Evolutionary conservation across 2,113 vertebrate genomes (phyloP).

Genomic region (Eurypyga helias): DNA sequence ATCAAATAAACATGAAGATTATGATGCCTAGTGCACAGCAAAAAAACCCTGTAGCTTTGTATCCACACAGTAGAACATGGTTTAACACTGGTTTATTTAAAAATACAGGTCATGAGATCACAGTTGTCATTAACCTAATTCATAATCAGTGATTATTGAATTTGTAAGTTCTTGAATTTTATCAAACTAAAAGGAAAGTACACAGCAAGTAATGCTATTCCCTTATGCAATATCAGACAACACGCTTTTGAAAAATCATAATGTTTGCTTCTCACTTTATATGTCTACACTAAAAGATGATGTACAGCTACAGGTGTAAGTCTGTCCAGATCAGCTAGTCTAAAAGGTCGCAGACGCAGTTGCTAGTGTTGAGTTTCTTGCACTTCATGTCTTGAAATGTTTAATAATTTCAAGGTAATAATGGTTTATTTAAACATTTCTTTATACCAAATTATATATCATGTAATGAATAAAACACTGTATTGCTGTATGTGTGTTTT

Average conservation of each 20-base stretch:
- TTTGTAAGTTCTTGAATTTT: not conserved
- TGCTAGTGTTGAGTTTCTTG: conserved; percentile 74
- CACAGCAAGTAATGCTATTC: not conserved
- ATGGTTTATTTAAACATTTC: conserved; percentile 25
- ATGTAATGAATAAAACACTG: not conserved
- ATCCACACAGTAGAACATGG: not conserved
- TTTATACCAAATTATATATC: not conserved
- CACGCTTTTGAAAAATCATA: not conserved
- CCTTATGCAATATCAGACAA: not conserved
- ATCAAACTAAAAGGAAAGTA: not conserved
- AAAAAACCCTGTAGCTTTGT: not conserved
- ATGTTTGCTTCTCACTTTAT: not conserved
- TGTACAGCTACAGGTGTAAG: conserved; percentile 73
- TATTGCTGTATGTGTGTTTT: not conserved
- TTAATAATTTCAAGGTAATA: conserved; percentile 64
- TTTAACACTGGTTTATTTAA: not conserved
- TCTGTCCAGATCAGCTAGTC: conserved; percentile 61
- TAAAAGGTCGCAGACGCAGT: conserved; percentile 72
- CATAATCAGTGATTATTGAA: not conserved
- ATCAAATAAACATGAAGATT: not conserved
- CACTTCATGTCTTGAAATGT: conserved; percentile 51
- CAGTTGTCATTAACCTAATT: not conserved
- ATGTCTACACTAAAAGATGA: conserved; percentile 51
- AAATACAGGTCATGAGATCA: not conserved
- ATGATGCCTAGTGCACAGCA: not conserved